phyloP scores from a whole-genome alignment of 2,888 invertebrate genomes.

The Gerosis bhagava region DNA sequence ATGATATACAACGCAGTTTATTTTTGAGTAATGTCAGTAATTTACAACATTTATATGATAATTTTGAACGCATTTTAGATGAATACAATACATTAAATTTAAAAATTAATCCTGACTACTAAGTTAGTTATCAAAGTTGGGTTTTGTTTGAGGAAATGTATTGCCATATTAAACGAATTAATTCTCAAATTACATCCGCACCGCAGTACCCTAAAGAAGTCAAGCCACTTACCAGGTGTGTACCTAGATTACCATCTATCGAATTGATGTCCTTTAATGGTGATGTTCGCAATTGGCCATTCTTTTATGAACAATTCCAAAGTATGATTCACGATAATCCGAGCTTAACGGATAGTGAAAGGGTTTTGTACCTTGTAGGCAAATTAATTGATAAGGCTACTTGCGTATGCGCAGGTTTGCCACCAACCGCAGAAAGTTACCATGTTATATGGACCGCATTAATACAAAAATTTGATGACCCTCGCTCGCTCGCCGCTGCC shows the following conservation, averaged over 20 bases:
- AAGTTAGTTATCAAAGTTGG: constrained; percentile 2
- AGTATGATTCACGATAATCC: constrained; percentile 9
- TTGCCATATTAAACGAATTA: constrained; percentile 8
- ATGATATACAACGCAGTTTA: background rate
- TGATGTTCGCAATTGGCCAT: background rate
- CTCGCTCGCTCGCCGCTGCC: constrained; percentile 9
- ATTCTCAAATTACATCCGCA: constrained; percentile 2
- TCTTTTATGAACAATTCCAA: constrained; percentile 2
- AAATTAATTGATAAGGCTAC: constrained; percentile 9
- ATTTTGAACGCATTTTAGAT: background rate
- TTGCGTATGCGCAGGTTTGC: constrained; percentile 13
- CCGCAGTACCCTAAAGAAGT: background rate
- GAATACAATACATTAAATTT: too few relatives aligned
- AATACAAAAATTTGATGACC: constrained; percentile 21
- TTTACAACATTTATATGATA: background rate
- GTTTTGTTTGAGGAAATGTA: constrained; percentile 9
- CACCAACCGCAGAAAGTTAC: constrained; percentile 20
- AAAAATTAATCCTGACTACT: too few relatives aligned
- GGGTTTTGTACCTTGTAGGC: constrained; percentile 18
- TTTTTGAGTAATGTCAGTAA: too few relatives aligned
- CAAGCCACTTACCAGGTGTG: too few relatives aligned
- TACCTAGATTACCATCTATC: background rate
- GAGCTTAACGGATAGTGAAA: constrained; percentile 16
- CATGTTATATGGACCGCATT: constrained; percentile 13
- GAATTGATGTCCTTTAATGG: constrained; percentile 3